Evolutionary conservation across 2,113 vertebrate genomes (phyloP).

Genomic region (Cromileptes altivelis): DNA sequence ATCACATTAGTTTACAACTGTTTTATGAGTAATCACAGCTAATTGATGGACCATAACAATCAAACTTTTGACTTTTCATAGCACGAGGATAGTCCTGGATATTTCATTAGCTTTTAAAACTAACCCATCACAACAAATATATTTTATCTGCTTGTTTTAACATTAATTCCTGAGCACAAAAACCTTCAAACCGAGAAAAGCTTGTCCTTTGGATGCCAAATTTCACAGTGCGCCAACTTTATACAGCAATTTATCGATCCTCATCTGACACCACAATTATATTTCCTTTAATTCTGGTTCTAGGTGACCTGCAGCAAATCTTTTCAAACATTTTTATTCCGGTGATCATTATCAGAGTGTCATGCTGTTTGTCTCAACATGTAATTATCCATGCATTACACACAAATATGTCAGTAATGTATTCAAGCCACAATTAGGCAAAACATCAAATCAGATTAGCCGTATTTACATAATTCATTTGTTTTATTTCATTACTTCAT

Average conservation of each 20-base stretch:
- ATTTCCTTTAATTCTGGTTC: constrained; percentile 14
- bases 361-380: constrained; percentile 34
- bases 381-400: constrained; percentile 45
- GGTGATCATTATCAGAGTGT: neutral
- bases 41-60: neutral
- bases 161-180: neutral
- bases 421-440: constrained; percentile 56
- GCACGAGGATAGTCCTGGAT: neutral
- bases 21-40: neutral
- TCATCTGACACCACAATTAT: neutral
- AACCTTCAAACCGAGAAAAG: neutral
- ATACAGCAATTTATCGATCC: constrained; percentile 1
- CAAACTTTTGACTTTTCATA: constrained; percentile 1
- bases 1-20: constrained; percentile 5
- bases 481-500: constrained; percentile 49
- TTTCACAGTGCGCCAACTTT: neutral
- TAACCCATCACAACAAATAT: neutral
- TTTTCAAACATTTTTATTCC: neutral
- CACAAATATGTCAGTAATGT: constrained; percentile 51
- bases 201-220: neutral
- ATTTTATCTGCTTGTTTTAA: neutral
- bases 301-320: neutral
- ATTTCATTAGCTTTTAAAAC: neutral
- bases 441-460: constrained; percentile 64
- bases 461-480: constrained; percentile 74